Base-by-base conservation (phyloP, 64 coral and sea anemone genomes). In the Pachyseris speciosa region DNA sequence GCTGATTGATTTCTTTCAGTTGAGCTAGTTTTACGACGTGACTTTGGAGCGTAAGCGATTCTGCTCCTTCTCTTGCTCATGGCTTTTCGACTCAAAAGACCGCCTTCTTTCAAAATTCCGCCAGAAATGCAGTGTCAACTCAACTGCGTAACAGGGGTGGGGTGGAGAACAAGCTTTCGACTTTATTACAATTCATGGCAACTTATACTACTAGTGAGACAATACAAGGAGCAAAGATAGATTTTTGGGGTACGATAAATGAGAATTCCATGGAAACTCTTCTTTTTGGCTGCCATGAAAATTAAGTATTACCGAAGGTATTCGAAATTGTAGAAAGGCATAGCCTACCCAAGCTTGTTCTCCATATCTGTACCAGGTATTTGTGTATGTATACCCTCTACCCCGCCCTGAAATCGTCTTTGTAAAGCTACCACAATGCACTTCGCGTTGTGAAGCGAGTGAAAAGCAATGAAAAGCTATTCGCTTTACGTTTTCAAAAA, bases 21-120 rank as follows among this genome's bases (percentile, higher is more conserved):
- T 49, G 9, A n/a, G 43, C 43, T 48, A 5, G 25, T 76, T 76
- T 17, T 76, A 43, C 73, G 73, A n/a, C 77, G 51, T 24, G 77
- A 81, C 20, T 61, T 81, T 20, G 77, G 77, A 26, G 77, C 77
- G 22, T 81, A 81, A 38, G 53, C n/a, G 7, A 81, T 81, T 63
- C 53, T 34, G 2, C 17, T 60, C 37, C 77, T 81, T 61, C 77
- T 17, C 37, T 61, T 81, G 13, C 32, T 53, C 77, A 81, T 81
- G 7, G 1, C 39, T 19, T 26, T 29, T 17, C 42, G 9, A n/a
- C 5, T 55, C 47, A 55, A 36, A 61, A 58, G 50, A 13, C 52
- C 53, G 77, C 53, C 53, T 38, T 81, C 33, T 61, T 81, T 78
- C 69, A 73, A 55, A 78, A 73, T 58, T 77, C 73, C 11, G 32